A percentile compares a stretch with the other conserved stretches of the same genome.
These are phyloP conservation scores for Dendrolimus houi DNA, from an alignment of 2,888 invertebrate species.

Conservation along the genomic window DNA sequence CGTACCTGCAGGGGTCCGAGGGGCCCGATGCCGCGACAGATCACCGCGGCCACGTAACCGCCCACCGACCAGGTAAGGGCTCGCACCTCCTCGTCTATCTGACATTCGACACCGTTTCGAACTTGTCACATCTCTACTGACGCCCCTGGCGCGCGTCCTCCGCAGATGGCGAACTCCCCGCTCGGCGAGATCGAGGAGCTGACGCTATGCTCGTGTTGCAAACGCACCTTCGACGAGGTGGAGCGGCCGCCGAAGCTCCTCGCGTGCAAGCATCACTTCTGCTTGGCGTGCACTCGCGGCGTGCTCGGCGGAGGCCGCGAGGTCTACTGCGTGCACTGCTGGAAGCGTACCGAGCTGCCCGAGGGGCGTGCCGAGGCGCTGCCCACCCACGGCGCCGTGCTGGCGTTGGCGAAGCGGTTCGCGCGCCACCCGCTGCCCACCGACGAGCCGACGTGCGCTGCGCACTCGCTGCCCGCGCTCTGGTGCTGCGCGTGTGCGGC, in stretches of 20 bases:
- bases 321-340: constrained; percentile 83
- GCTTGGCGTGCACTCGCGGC: constrained; percentile 83
- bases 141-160: constrained; percentile 9
- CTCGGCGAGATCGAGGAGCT: constrained; percentile 84
- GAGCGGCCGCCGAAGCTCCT: constrained; percentile 84
- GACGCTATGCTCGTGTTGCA: constrained; percentile 85
- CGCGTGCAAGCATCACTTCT: constrained; percentile 86
- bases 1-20: constrained; percentile 11
- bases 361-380: constrained; percentile 81
- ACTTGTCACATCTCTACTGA: constrained; percentile 11
- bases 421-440: constrained; percentile 6
- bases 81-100: constrained; percentile 23
- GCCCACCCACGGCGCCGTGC: constrained; percentile 81
- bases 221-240: constrained; percentile 83
- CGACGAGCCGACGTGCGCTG: constrained; percentile 66
- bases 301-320: constrained; percentile 81
- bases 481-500: constrained; percentile 84
- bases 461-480: constrained; percentile 83
- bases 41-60: constrained; percentile 12
- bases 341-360: constrained; percentile 83
- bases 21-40: constrained; percentile 13
- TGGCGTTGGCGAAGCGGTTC: constrained; percentile 74
- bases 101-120: constrained; percentile 13
- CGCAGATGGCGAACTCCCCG: constrained; percentile 76
- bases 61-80: constrained; percentile 20